Evolutionary conservation across 2,113 vertebrate genomes (phyloP).

Genomic region (Corydoras maculifer): DNA sequence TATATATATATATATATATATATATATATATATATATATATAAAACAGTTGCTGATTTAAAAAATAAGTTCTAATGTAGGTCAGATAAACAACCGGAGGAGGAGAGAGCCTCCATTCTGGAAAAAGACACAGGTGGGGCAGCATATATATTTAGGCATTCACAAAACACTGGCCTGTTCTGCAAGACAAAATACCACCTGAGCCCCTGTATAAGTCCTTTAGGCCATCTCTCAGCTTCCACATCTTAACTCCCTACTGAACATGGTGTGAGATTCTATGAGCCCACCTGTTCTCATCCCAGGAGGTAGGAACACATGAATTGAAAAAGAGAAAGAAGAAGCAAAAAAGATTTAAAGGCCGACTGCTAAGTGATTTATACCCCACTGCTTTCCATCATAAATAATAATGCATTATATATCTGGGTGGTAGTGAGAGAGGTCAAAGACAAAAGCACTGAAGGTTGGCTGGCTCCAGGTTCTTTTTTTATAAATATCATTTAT

Average conservation of each 20-base stretch:
- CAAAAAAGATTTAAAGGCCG: constrained; percentile 4
- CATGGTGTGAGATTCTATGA: constrained; percentile 38
- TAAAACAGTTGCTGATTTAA: background rate
- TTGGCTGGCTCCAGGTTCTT: too few species aligned
- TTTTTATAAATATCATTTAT: too few species aligned
- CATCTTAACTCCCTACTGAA: constrained; percentile 46
- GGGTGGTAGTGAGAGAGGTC: too few species aligned
- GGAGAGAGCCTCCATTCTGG: too few species aligned
- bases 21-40: constrained; percentile 1
- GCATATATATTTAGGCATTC: background rate
- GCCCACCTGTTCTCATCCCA: constrained; percentile 65
- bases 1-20: background rate
- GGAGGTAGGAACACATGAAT: constrained; percentile 61
- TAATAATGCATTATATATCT: background rate
- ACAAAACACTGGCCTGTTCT: background rate
- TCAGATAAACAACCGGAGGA: too few species aligned
- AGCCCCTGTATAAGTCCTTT: background rate
- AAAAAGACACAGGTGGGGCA: constrained; percentile 26
- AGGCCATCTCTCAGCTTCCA: constrained; percentile 6
- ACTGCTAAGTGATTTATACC: constrained; percentile 46
- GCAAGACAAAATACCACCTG: constrained; percentile 2
- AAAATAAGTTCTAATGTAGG: too few species aligned
- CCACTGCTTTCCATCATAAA: background rate
- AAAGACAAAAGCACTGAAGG: too few species aligned
- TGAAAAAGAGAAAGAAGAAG: constrained; percentile 1